Evolutionary conservation across 2,888 invertebrate species (phyloP), one percentile per base, ranked within the genome.

Genomic region (Ctenicera cuprea): DNA sequence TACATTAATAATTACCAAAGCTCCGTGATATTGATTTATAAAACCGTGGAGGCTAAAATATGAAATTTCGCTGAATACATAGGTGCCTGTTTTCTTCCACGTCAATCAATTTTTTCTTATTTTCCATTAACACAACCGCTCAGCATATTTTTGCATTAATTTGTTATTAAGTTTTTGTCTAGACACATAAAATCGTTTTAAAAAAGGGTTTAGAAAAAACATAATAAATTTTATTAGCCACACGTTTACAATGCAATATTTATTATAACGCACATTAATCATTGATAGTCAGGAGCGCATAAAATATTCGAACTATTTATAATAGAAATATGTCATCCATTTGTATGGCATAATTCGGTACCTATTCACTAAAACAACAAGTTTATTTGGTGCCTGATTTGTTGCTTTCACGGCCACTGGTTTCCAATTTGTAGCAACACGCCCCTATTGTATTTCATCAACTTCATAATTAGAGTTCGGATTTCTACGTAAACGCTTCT

Each of bases 381-480:
- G 59, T 61, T 61, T 67, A 67, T 67, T 67, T 67, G 43, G 20
- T 57, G 41, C 54, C 20, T 67, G 67, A 57, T 67, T 68, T 68
- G 61, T 61, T 68, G 59, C 68, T 20, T 45, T 68, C 61, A 68
- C 26, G 68, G 45, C 30, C 16, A 68, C 16, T 68, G 61, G 68
- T 68, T 68, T 61, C 48, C 59, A 68, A 61, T 68, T 68, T 68
- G 48, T 48, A 45, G 54, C 43, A 18, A 45, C 26, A 37, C 43
- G 59, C 59, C n/a, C n/a, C 59, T 38, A 59, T 41, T 59, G 41
- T 59, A 41, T 59, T 59, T 59, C 59, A 59, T 59, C 22, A 59
- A 20, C 38, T 59, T 37, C 59, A 41, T 38, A 59, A 59, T 59
- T 59, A 59, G 59, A 41, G 38, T 14, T 59, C 38, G 59, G 5